Conservation (phyloP, 2,797 vertebrate species). For the Balearica regulorum region DNA sequence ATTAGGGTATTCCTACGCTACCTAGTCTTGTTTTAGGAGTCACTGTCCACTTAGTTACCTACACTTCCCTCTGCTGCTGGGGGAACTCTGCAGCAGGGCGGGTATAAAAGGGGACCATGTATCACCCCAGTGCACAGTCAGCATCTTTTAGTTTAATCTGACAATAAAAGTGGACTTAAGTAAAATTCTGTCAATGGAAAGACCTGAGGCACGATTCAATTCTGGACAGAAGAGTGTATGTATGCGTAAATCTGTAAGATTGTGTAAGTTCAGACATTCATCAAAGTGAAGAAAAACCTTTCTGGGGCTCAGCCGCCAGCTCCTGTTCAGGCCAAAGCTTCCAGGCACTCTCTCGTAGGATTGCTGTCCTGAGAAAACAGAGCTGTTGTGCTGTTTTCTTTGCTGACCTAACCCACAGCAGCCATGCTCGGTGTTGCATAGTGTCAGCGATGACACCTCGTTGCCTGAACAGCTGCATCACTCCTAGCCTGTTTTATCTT, state of each 20-base stretch:
- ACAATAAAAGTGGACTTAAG: background rate
- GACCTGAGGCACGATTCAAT: background rate
- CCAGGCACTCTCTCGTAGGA: background rate
- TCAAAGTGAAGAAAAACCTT: background rate
- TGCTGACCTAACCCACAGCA: background rate
- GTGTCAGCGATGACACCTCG: background rate
- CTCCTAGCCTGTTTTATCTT: background rate
- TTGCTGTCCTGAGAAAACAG: background rate
- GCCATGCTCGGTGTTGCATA: rapidly evolving
- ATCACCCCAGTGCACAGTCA: background rate
- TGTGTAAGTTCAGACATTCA: background rate
- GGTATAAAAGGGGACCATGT: rapidly evolving
- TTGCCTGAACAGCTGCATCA: background rate
- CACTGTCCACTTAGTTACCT: background rate
- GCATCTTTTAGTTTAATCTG: background rate
- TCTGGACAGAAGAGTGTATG: background rate
- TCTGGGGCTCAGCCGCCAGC: background rate
- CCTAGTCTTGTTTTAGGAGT: background rate
- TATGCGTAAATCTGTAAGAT: rapidly evolving
- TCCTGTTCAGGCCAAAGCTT: background rate
- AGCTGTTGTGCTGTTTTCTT: background rate
- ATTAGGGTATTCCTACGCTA: rapidly evolving
- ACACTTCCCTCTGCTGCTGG: background rate
- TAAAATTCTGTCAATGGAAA: background rate
- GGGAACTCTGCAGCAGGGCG: background rate